Conservation (phyloP, 1,140 invertebrate genomes). For the Xylocopa sonorina region DNA sequence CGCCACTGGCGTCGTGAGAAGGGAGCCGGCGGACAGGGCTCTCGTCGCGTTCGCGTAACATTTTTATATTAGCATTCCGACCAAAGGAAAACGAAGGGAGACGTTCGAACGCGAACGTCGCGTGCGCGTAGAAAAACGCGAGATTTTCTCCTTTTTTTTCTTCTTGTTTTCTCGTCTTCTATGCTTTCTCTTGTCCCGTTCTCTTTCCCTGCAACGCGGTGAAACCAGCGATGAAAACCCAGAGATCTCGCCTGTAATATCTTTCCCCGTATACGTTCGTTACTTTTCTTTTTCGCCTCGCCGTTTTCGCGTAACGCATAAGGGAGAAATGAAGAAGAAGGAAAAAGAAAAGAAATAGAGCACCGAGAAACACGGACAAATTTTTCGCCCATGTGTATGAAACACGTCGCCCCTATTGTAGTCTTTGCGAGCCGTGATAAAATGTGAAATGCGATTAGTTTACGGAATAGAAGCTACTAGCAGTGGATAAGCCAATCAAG, state of each 20-base stretch:
- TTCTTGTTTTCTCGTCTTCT: not conserved
- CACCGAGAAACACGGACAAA: constrained; percentile 40
- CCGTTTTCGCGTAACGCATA: not conserved
- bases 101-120: constrained; percentile 13
- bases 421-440: not conserved
- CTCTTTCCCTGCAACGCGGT: constrained; percentile 57
- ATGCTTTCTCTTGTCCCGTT: not conserved
- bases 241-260: constrained; percentile 9
- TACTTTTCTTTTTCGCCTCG: constrained; percentile 16
- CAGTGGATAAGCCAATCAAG: constrained; percentile 7
- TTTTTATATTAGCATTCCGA: constrained; percentile 62
- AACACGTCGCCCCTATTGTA: not conserved
- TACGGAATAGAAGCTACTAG: not conserved
- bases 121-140: constrained; percentile 1
- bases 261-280: constrained; percentile 11
- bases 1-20: constrained; percentile 42
- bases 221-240: constrained; percentile 43
- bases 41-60: constrained; percentile 33
- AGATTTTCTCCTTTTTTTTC: not conserved
- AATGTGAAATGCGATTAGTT: not conserved
- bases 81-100: constrained; percentile 52
- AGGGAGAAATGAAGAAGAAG: not conserved
- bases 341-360: constrained; percentile 28
- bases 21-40: constrained; percentile 33
- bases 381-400: constrained; percentile 22